phyloP scores from a whole-genome alignment of 1,140 invertebrate species.

The Drosophila cardini region DNA sequence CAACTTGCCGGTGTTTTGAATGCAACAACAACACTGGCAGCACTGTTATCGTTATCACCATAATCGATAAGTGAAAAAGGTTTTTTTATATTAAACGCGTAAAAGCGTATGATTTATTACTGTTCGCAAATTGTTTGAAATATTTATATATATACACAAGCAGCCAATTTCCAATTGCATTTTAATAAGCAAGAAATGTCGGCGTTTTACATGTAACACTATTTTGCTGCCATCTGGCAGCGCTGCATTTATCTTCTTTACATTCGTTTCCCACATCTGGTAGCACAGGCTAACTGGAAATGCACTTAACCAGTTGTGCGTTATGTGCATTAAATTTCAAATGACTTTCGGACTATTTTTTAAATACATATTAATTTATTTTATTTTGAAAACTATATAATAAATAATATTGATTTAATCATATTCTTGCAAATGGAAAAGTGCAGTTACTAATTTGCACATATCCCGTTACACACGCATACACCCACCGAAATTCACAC shows the following conservation, averaged over 20 bases:
- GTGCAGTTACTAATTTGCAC: slow-evolving; percentile 25
- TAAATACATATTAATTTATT: slow-evolving; percentile 31
- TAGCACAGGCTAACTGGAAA: background rate
- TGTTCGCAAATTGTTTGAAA: too few species aligned
- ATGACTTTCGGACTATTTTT: background rate
- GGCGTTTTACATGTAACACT: too few species aligned
- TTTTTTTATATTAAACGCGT: too few species aligned
- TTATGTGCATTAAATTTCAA: background rate
- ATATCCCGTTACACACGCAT: slow-evolving; percentile 23
- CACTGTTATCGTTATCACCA: background rate
- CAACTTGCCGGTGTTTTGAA: slow-evolving; percentile 31
- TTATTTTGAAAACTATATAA: slow-evolving; percentile 71
- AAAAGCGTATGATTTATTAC: too few species aligned
- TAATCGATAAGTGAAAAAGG: background rate
- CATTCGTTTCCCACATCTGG: too few species aligned
- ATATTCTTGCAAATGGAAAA: slow-evolving; percentile 39
- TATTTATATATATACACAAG: too few species aligned
- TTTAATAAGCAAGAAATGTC: too few species aligned
- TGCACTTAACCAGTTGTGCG: too few species aligned
- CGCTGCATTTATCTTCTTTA: too few species aligned
- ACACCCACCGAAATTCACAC: slow-evolving; percentile 10
- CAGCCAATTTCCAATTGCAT: too few species aligned
- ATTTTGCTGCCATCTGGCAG: too few species aligned
- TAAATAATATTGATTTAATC: slow-evolving; percentile 68
- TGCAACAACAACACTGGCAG: slow-evolving; percentile 28